Conservation (phyloP, 2,888 invertebrate genomes). For the Acholoe squamosa region DNA sequence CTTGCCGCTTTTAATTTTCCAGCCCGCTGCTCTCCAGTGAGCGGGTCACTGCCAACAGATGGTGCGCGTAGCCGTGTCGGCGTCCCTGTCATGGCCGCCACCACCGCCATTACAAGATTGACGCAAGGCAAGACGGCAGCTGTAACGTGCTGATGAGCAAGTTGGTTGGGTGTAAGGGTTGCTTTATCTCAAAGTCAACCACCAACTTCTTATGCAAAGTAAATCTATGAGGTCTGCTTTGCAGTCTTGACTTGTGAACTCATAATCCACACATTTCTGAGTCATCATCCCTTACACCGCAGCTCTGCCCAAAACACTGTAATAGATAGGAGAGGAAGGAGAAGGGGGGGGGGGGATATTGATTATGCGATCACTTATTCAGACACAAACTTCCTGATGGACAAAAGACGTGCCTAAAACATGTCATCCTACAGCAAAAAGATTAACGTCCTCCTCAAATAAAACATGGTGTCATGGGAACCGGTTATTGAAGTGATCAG, state of each 20-base stretch:
- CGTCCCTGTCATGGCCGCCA: slow-evolving; percentile 36
- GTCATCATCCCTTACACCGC: no score
- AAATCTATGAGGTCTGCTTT: no score
- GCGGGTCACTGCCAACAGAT: neutral
- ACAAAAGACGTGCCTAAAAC: neutral
- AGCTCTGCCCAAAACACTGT: no score
- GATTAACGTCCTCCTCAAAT: no score
- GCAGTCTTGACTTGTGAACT: no score
- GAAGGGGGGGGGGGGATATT: neutral
- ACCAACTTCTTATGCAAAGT: no score
- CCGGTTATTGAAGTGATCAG: no score
- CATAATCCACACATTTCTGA: no score
- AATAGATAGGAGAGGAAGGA: neutral
- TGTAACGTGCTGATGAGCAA: slow-evolving; percentile 2
- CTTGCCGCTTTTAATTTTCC: slow-evolving; percentile 30
- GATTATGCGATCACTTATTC: neutral
- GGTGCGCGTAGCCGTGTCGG: neutral
- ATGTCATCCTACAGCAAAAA: neutral
- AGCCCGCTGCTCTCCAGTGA: neutral
- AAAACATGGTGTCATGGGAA: no score
- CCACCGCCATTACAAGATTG: neutral
- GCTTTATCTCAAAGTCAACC: no score
- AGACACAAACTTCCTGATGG: neutral
- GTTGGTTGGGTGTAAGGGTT: neutral
- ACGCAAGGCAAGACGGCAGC: neutral